Evolutionary conservation across 2,888 invertebrate species (phyloP).

Genomic region (Drosophila histrio): DNA sequence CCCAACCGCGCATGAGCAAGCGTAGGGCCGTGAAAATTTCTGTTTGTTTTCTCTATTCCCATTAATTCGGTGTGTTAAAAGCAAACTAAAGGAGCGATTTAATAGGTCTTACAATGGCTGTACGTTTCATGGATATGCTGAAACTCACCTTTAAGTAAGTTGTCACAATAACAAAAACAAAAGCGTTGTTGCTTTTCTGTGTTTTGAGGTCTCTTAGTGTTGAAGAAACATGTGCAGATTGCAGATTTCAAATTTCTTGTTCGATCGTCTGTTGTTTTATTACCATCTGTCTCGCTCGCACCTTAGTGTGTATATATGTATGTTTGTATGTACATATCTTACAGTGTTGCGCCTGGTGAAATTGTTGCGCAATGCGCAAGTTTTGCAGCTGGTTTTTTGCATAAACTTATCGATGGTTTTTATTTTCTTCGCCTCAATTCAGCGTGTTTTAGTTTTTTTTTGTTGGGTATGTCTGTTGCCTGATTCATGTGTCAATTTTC

Average conservation of each 20-base stretch:
- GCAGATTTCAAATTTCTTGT: slow-evolving; percentile 38
- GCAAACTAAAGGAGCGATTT: neutral
- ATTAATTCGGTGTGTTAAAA: slow-evolving; percentile 6
- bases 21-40: slow-evolving; percentile 23
- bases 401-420: slow-evolving; percentile 36
- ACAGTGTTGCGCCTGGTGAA: slow-evolving; percentile 56
- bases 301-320: too few species aligned
- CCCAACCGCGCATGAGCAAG: slow-evolving; percentile 17
- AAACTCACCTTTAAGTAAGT: slow-evolving; percentile 82
- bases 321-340: slow-evolving; percentile 1
- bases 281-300: slow-evolving; percentile 28
- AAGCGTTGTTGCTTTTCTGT: slow-evolving; percentile 21
- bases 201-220: slow-evolving; percentile 31
- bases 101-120: slow-evolving; percentile 55
- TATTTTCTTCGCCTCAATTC: slow-evolving; percentile 40
- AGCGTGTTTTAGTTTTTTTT: slow-evolving; percentile 15
- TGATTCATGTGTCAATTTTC: slow-evolving; percentile 27
- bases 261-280: slow-evolving; percentile 21
- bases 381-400: slow-evolving; percentile 47
- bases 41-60: slow-evolving; percentile 9
- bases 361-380: slow-evolving; percentile 76
- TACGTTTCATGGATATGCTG: slow-evolving; percentile 75
- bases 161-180: slow-evolving; percentile 13
- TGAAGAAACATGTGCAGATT: slow-evolving; percentile 26
- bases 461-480: slow-evolving; percentile 10